Evolutionary conservation across 2,888 invertebrate genomes (phyloP).

Genomic region (Exocentrus adspersus): DNA sequence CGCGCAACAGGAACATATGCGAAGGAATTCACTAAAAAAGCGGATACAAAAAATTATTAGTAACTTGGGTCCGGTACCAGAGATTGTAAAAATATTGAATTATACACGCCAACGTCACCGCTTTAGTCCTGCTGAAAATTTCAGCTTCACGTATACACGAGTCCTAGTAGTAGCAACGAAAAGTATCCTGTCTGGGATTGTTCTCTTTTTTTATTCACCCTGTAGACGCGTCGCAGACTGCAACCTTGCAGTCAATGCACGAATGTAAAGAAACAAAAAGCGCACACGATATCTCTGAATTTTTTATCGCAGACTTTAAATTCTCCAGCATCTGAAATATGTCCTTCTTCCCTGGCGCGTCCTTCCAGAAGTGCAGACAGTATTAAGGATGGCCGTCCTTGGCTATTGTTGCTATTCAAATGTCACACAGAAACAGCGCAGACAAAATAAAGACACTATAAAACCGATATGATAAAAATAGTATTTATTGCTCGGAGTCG

Average conservation of each 20-base stretch:
- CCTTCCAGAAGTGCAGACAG: conserved; percentile 35
- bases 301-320: not conserved
- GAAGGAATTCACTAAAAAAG: not conserved
- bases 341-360: not conserved
- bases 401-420: conserved; percentile 60
- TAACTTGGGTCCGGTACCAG: not conserved
- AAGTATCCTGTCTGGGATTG: too few species aligned
- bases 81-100: not conserved
- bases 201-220: too few species aligned
- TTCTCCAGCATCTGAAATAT: not conserved
- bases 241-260: not conserved
- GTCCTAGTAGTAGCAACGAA: too few species aligned
- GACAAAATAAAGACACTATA: conserved; percentile 59
- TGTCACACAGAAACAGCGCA: conserved; percentile 54
- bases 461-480: conserved; percentile 59
- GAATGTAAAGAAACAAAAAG: not conserved
- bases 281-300: not conserved
- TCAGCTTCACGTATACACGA: too few species aligned
- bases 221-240: too few species aligned
- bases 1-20: not conserved
- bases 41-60: not conserved
- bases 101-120: too few species aligned
- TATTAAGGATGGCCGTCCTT: conserved; percentile 54
- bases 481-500: conserved; percentile 56
- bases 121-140: too few species aligned